Percentiles rank a stretch among this genome's conserved stretches.
These are phyloP conservation scores for Jaculus jaculus DNA, from an alignment of 2,113 vertebrate species.

Conservation along the genomic window DNA sequence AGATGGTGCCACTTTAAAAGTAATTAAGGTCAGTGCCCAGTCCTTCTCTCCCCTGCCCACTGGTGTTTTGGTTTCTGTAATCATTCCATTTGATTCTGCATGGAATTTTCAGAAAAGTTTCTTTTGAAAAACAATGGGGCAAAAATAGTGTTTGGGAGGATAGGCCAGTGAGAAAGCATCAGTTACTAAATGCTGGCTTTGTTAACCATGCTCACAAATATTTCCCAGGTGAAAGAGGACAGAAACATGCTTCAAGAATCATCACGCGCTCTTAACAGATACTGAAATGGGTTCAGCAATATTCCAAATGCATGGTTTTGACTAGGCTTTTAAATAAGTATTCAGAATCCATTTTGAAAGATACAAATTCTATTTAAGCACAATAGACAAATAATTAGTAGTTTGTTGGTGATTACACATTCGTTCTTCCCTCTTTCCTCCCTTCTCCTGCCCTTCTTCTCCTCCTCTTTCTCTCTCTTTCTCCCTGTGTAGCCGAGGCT, in stretches of 20 bases:
- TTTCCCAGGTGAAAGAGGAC: constrained; percentile 5
- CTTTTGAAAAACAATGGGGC: not conserved
- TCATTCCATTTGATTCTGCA: not conserved
- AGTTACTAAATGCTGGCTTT: not conserved
- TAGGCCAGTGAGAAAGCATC: not conserved
- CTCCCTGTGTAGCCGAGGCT: not conserved
- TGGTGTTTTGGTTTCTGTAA: not conserved
- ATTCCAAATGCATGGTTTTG: not conserved
- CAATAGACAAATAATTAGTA: not conserved
- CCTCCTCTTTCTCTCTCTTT: too few species aligned
- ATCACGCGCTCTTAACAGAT: not conserved
- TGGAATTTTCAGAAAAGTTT: constrained; percentile 16
- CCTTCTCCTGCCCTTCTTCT: not conserved
- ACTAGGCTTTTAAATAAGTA: not conserved
- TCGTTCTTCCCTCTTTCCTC: not conserved
- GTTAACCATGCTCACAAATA: not conserved
- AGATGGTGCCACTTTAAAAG: not conserved
- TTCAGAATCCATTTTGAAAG: constrained; percentile 18
- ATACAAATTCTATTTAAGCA: not conserved
- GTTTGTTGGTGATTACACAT: not conserved
- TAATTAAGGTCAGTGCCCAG: not conserved
- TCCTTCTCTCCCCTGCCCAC: too few species aligned
- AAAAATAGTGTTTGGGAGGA: not conserved
- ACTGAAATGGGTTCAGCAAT: not conserved
- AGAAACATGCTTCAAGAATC: not conserved